Conservation (phyloP, 2,797 vertebrate genomes). For the Sciurus vulgaris region DNA sequence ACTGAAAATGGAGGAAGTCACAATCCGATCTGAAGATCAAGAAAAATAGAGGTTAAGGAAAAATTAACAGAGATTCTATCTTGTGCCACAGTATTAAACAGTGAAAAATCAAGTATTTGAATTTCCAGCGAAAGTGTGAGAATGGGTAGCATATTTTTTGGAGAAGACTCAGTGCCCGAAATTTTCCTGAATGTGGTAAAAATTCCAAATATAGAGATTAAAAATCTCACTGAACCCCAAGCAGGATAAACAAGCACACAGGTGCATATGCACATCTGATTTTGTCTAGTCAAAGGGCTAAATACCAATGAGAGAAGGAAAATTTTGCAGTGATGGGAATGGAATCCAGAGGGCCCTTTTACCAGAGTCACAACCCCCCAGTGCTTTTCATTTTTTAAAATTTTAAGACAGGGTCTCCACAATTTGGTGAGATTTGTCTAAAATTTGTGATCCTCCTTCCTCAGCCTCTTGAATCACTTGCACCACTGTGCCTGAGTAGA, state of each 20-base stretch:
- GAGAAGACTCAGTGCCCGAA: not conserved
- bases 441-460: too few relatives aligned
- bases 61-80: not conserved
- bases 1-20: not conserved
- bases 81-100: not conserved
- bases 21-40: not conserved
- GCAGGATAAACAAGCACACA: not conserved
- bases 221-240: not conserved
- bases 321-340: too few relatives aligned
- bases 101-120: not conserved
- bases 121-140: not conserved
- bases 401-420: too few relatives aligned
- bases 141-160: not conserved
- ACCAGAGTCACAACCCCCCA: too few relatives aligned
- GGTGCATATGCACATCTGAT: not conserved
- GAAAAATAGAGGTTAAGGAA: not conserved
- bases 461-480: not conserved
- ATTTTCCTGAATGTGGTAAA: not conserved
- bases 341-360: too few relatives aligned
- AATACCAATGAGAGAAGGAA: not conserved
- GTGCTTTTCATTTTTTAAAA: too few relatives aligned
- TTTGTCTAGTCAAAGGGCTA: not conserved
- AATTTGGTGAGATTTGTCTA: too few relatives aligned
- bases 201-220: not conserved
- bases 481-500: not conserved